A percentile compares a stretch with the other conserved stretches of the same genome.
Conservation (phyloP, 2,797 vertebrate species). For the Pseudochirops corinnae region DNA sequence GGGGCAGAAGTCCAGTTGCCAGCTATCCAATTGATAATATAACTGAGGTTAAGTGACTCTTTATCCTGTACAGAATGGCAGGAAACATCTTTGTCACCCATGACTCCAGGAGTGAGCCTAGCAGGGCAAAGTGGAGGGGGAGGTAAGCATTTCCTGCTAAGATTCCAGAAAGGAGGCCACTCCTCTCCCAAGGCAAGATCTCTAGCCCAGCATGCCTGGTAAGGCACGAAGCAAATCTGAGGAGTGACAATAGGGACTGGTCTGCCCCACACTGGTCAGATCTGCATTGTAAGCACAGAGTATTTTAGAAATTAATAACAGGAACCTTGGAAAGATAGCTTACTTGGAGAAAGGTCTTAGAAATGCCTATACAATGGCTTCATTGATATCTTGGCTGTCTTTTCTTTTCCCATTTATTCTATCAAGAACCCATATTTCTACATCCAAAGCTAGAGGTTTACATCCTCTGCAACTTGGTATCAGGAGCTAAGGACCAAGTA, state of each 20-base stretch:
- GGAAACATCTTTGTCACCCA: conserved; percentile 81
- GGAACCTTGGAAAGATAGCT: conserved; percentile 73
- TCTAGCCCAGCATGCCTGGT: not conserved
- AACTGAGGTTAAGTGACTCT: conserved; percentile 74
- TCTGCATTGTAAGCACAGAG: conserved; percentile 74
- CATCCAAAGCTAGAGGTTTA: fast-evolving
- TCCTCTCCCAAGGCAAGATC: conserved; percentile 8
- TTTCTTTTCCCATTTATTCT: not conserved
- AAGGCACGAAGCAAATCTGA: conserved; percentile 30
- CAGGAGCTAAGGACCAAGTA: not conserved
- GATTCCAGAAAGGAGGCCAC: conserved; percentile 67
- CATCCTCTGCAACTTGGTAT: not conserved
- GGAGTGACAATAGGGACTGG: not conserved
- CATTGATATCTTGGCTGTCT: not conserved
- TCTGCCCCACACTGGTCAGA: not conserved
- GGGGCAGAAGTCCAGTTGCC: conserved; percentile 25
- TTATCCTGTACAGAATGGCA: conserved; percentile 76
- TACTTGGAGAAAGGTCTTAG: conserved; percentile 61
- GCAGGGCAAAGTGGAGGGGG: not conserved
- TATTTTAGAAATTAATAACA: conserved; percentile 41
- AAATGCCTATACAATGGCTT: conserved; percentile 29
- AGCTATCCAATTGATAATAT: conserved; percentile 60
- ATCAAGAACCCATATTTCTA: not conserved
- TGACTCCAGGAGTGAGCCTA: conserved; percentile 53
- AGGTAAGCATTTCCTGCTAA: conserved; percentile 69